Conservation (phyloP, 37 sponge, comb jelly and placozoan genomes). For the Amphimedon queenslandica region DNA sequence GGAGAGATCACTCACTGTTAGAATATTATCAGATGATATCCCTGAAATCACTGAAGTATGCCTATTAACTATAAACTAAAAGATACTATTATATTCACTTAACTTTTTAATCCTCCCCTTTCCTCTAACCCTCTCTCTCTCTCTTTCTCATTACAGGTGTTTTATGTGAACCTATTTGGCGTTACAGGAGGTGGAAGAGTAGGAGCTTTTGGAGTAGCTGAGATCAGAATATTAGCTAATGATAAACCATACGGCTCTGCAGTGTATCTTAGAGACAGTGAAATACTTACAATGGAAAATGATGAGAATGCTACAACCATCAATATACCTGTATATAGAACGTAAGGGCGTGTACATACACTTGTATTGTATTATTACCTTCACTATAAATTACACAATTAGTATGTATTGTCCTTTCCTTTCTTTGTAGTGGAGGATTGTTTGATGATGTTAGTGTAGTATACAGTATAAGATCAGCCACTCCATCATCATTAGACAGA, state of each 20-base stretch:
- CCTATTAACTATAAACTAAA: background rate
- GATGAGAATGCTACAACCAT: conserved; percentile 31
- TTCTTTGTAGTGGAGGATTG: too few species aligned
- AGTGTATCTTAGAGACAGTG: too few species aligned
- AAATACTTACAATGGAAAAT: conserved; percentile 1
- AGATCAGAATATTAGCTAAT: conserved; percentile 49
- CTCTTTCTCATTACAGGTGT: conserved; percentile 68
- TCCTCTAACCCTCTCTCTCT: background rate
- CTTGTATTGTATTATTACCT: background rate
- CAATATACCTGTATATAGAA: conserved; percentile 46
- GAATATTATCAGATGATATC: conserved; percentile 54
- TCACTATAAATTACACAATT: too few species aligned
- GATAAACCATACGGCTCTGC: conserved; percentile 70
- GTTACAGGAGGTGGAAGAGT: conserved; percentile 72
- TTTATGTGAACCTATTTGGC: conserved; percentile 36
- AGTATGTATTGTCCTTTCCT: too few species aligned
- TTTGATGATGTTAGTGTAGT: too few species aligned
- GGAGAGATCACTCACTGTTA: conserved; percentile 38
- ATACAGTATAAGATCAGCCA: too few species aligned
- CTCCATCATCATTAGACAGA: too few species aligned
- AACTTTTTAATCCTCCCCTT: background rate
- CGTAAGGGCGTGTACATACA: conserved; percentile 24
- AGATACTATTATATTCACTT: background rate
- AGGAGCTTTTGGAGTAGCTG: conserved; percentile 15
- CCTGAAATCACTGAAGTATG: conserved; percentile 76